Evolutionary conservation across 2,888 invertebrate species (phyloP).

Genomic region (Erebia ligea): DNA sequence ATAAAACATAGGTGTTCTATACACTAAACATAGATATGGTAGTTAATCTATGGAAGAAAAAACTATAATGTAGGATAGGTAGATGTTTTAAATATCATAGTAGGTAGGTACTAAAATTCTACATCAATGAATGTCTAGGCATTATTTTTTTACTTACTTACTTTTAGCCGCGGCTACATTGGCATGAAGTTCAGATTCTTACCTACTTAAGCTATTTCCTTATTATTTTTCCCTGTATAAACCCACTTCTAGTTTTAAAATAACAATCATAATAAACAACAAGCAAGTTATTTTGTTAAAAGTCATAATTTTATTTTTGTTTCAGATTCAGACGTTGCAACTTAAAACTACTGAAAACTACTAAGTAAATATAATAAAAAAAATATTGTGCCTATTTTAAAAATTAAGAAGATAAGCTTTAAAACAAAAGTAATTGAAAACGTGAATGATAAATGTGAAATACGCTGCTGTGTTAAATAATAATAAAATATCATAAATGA

Average conservation of each 20-base stretch:
- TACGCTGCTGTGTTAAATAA: conserved; percentile 1
- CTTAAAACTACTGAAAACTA: neutral
- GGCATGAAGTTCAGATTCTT: no score
- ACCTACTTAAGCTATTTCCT: conserved; percentile 7
- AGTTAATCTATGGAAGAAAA: no score
- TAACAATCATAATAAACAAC: neutral
- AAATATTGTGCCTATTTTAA: conserved; percentile 14
- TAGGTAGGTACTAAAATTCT: no score
- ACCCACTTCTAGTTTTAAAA: neutral
- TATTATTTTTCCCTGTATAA: neutral
- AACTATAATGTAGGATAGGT: no score
- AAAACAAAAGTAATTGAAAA: neutral
- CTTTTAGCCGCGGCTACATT: neutral
- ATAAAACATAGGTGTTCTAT: no score
- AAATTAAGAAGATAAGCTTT: neutral
- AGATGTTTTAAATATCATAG: no score
- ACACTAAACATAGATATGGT: no score
- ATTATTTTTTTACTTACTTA: neutral
- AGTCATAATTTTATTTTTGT: conserved; percentile 11
- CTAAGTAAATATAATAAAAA: neutral
- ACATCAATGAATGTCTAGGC: no score
- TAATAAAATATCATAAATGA: neutral
- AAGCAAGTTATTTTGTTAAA: neutral
- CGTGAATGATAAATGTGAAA: neutral
- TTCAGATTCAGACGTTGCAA: conserved; percentile 8